A percentile compares a stretch with the other conserved stretches of the same genome.
phyloP scores from a whole-genome alignment of 2,113 vertebrate species.

The Lepus timidus region DNA sequence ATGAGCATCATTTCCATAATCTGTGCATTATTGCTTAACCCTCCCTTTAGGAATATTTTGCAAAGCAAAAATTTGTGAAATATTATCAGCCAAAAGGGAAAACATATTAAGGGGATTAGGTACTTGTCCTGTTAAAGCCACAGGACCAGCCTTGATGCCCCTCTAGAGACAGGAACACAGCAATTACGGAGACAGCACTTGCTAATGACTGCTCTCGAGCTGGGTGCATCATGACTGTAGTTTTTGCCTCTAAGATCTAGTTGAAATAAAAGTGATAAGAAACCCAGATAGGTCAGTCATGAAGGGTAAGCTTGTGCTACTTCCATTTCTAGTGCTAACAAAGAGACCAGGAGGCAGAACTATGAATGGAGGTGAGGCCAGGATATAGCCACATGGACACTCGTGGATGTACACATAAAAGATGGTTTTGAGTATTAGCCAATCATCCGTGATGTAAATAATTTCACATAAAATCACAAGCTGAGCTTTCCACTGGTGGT shows the following conservation, averaged over 20 bases:
- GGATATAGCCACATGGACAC: fast-evolving
- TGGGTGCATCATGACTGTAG: conserved; percentile 31
- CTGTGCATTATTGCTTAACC: conserved; percentile 92
- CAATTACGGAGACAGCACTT: conserved; percentile 81
- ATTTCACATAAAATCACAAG: conserved; percentile 6
- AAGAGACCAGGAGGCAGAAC: conserved; percentile 42
- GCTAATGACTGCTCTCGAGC: conserved; percentile 82
- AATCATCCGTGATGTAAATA: background rate
- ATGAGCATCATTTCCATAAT: conserved; percentile 95
- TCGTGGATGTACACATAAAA: background rate
- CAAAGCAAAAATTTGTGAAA: conserved; percentile 88
- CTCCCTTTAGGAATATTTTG: conserved; percentile 93
- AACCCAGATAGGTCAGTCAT: conserved; percentile 72
- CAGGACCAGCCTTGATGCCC: conserved; percentile 83
- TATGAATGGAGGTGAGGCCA: background rate
- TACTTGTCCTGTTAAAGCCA: conserved; percentile 87
- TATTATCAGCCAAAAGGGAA: conserved; percentile 86
- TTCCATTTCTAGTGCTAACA: conserved; percentile 72
- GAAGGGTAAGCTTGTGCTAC: conserved; percentile 72
- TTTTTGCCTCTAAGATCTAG: conserved; percentile 69
- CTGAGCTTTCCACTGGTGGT: background rate
- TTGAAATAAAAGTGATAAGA: conserved; percentile 80
- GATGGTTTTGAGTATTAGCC: background rate
- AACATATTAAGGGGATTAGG: conserved; percentile 88
- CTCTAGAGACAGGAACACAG: conserved; percentile 80